Conservation (phyloP, 2,113 vertebrate species). For the Poeciliopsis turrubarensis region DNA sequence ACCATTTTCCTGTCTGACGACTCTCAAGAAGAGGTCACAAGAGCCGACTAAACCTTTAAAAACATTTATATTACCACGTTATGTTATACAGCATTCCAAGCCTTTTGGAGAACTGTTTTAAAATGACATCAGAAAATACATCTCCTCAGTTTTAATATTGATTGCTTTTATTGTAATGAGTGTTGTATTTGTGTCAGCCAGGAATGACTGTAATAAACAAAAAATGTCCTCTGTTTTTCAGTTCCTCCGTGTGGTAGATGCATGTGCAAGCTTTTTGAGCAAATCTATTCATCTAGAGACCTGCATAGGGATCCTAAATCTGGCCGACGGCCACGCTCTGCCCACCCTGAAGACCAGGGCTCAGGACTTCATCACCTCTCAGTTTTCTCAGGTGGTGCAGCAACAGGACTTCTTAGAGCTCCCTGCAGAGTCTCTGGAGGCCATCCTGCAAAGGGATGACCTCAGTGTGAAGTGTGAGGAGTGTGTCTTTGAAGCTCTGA, state of each 20-base stretch:
- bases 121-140: too few relatives aligned
- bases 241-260: constrained; percentile 94
- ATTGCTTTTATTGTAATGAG: not conserved
- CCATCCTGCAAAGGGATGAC: constrained; percentile 86
- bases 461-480: constrained; percentile 89
- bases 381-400: constrained; percentile 87
- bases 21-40: too few relatives aligned
- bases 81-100: too few relatives aligned
- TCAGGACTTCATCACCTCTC: constrained; percentile 87
- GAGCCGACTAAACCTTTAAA: too few relatives aligned
- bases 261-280: constrained; percentile 87
- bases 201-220: not conserved
- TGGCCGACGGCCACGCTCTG: constrained; percentile 89
- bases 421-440: constrained; percentile 82
- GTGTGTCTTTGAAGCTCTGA: constrained; percentile 89
- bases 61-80: too few relatives aligned
- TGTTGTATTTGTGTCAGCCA: not conserved
- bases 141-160: too few relatives aligned
- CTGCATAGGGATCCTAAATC: constrained; percentile 89
- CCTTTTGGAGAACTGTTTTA: too few relatives aligned
- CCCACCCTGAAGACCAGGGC: constrained; percentile 82
- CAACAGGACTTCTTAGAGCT: constrained; percentile 90
- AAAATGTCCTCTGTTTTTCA: constrained; percentile 46
- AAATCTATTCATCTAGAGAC: constrained; percentile 90
- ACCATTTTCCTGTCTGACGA: too few relatives aligned